Base-by-base conservation (phyloP, 2,888 invertebrate genomes). In the Phrixothrix hirtus region DNA sequence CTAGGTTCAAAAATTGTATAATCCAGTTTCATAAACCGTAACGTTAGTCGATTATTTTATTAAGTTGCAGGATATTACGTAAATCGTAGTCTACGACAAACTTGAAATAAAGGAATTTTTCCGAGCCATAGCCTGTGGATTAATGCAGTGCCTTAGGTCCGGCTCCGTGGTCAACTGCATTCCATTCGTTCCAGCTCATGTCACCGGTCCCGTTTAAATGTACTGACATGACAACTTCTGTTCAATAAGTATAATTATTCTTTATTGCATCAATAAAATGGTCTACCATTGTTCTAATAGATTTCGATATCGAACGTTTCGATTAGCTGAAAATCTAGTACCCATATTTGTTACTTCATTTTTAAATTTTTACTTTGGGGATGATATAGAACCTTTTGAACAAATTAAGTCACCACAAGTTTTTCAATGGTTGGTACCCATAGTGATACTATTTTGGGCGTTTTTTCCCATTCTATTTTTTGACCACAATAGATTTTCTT, bases 201-300 rank as follows among this genome's bases (percentile, higher is more conserved):
- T 51, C 52, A 52, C 47, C 44, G 46, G 47, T 55, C 39, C 44
- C 51, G 55, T 56, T 51, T 21, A 51, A 47, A 52, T 52, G 36
- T 47, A 39, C 39, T 15, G 45, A 42, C 50, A 46, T 34, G 37
- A 16, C 34, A 14, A 25, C 29, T 17, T 38, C 30, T 25, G 25
- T 45, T 30, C 36, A 45, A 38, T 38, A 31, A 32, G 36, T 25
- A 14, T 35, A 29, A 49, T 42, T 49, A 30, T 31, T n/a, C 25
- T 13, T 31, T 42, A 49, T 49, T 49, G 42, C 35, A 29, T 25
- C 25, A 42, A 35, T 49, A 21, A 30, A 31, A 32, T 38, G 16
- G 15, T 26, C 29, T 29, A 10, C 11, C 11, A 11, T 29, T 29
- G 29, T 2, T 11, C n/a, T n/a, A n/a, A n/a, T n/a, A n/a, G n/a